Evolutionary conservation across 2,797 vertebrate species (phyloP).

Genomic region (Emydoidea blandingii): DNA sequence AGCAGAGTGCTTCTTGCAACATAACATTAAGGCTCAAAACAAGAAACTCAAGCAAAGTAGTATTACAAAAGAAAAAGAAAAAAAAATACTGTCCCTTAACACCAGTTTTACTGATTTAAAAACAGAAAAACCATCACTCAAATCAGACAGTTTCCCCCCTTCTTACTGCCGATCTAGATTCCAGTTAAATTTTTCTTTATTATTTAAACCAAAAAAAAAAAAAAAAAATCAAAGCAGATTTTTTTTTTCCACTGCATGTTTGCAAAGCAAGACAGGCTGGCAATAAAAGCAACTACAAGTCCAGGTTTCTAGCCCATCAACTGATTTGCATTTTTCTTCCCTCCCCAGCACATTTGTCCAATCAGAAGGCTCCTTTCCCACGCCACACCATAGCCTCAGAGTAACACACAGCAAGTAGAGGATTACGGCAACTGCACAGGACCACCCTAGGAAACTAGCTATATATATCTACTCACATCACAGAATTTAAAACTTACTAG

Average conservation of each 20-base stretch:
- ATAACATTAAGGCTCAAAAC: constrained; percentile 40
- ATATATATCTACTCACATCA: not conserved
- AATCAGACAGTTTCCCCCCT: not conserved
- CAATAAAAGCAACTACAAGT: not conserved
- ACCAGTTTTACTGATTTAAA: not conserved
- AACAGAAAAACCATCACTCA: not conserved
- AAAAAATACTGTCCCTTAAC: not conserved
- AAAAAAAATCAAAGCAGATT: constrained; percentile 4
- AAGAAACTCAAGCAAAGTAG: constrained; percentile 28
- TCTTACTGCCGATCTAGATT: not conserved
- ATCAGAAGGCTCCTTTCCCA: not conserved
- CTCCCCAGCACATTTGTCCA: not conserved
- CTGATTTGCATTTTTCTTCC: constrained; percentile 6
- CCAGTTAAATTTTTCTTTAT: not conserved
- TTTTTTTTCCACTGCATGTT: not conserved
- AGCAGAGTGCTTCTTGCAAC: constrained; percentile 52
- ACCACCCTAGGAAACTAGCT: not conserved
- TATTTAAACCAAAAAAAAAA: not conserved
- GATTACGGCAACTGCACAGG: not conserved
- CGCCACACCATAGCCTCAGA: not conserved
- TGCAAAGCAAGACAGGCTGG: constrained; percentile 16
- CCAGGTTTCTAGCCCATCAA: not conserved
- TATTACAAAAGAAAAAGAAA: not conserved
- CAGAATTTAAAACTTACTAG: not conserved
- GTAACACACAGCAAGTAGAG: not conserved